Evolutionary conservation across 2,797 vertebrate species (phyloP).

Genomic region (Pogoniulus pusillus): DNA sequence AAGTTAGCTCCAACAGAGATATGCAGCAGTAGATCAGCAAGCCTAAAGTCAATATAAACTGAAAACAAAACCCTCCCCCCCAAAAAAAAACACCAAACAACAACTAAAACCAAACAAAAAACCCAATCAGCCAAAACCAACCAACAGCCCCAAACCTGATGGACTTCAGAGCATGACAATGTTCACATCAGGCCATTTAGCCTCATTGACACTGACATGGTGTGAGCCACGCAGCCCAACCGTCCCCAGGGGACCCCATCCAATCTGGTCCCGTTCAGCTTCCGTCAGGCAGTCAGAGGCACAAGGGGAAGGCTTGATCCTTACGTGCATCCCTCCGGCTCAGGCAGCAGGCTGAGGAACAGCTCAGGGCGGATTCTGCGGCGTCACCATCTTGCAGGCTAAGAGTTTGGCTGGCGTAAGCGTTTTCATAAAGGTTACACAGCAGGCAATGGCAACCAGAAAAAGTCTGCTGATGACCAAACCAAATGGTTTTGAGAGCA

Average conservation of each 20-base stretch:
- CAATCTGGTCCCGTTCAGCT: neutral
- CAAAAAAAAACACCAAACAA: neutral
- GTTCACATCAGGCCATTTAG: neutral
- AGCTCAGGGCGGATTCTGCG: neutral
- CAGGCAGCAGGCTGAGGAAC: neutral
- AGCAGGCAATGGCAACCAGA: neutral
- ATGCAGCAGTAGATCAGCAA: neutral
- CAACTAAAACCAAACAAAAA: no score
- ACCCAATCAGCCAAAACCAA: no score
- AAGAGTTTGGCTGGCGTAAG: neutral
- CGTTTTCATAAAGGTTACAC: neutral
- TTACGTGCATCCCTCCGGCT: neutral
- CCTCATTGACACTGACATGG: neutral
- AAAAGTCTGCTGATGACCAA: neutral
- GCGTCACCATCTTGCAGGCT: neutral
- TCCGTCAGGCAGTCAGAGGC: neutral
- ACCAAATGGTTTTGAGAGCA: neutral
- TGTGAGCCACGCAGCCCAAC: neutral
- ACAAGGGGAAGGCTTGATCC: neutral
- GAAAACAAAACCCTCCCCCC: neutral
- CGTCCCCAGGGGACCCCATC: neutral
- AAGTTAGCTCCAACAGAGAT: neutral
- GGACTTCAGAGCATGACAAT: conserved; percentile 28
- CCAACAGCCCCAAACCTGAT: neutral
- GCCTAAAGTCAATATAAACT: neutral